Percentiles rank a stretch among this genome's conserved stretches.
These are phyloP conservation scores for Lagopus muta DNA, from an alignment of 2,113 vertebrate species.

Conservation along the genomic window DNA sequence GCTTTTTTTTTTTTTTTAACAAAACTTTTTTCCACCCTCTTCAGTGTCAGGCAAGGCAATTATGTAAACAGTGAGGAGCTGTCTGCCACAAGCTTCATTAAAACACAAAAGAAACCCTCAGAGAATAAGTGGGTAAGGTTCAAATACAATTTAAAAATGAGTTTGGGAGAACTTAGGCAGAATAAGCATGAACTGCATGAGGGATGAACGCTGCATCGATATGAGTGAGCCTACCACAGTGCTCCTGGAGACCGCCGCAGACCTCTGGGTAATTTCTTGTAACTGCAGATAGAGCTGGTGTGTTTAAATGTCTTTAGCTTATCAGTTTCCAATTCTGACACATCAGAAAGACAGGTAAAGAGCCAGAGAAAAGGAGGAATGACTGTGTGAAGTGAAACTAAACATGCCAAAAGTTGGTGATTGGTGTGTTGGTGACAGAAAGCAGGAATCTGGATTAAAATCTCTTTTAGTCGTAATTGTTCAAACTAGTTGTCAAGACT, in stretches of 20 bases:
- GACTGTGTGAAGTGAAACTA: not conserved
- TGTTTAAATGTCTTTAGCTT: not conserved
- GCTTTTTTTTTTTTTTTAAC: not conserved
- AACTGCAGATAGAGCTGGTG: not conserved
- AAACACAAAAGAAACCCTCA: not conserved
- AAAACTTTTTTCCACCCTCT: not conserved
- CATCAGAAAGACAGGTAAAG: not conserved
- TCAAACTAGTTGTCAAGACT: not conserved
- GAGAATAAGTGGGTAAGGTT: not conserved
- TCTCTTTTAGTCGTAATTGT: not conserved
- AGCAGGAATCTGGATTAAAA: not conserved
- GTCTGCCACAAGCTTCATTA: not conserved
- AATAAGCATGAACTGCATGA: not conserved
- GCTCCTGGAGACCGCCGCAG: not conserved
- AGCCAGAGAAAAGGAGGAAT: not conserved
- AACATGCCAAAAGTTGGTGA: not conserved
- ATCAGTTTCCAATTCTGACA: not conserved
- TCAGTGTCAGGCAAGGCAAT: not conserved
- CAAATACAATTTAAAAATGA: not conserved
- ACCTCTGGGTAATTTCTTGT: not conserved
- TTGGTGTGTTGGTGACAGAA: not conserved
- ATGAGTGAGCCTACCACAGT: not conserved
- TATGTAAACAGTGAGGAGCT: not conserved
- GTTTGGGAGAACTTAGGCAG: not conserved
- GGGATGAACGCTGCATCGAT: fast-evolving